Base-by-base conservation (phyloP, 2,113 vertebrate species). In the Tautogolabrus adspersus region DNA sequence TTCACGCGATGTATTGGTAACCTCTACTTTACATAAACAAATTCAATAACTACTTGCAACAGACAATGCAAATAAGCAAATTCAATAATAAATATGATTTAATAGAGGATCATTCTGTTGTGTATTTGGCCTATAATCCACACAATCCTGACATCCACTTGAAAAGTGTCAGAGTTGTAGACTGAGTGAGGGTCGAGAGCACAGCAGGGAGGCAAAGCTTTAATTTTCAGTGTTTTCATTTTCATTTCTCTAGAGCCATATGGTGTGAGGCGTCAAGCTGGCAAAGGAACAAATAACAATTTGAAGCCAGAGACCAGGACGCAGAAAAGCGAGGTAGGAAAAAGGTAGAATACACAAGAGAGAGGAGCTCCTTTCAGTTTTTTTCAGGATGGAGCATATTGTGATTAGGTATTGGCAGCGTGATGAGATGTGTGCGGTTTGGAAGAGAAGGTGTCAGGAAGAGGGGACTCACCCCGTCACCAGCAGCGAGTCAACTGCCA, bases 211-310 rank as follows among this genome's bases (percentile, higher is more conserved):
- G 61, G 70, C 22, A 40, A 81, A 78, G 81, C 75, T 85, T 90
- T 91, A 1, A 81, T 91, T 90, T 88, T 73, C 84, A 82, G 80
- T 26, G 56, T 81, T 89, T 91, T 69, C 51, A 82, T 88, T 91
- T 87, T 71, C 82, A 62, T 66, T 77, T 82, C 85, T 83, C 80
- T 10, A 52, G 65, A 90, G 85, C 85, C 88, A 75, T 90, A 86
- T 78, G 88, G 92, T 87, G 87, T 66, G 49, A 52, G 67, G 84
- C 75, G 40, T 86, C 63, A 83, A 88, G 87, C 86, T 86, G 90
- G 79, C 77, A 68, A 73, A 87, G 85, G 79, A 90, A 89, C 85
- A 90, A 92, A 92, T 90, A 92, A 84, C 81, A 88, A 89, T 89
- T 91, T 85, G 86, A 87, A 78, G 76, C 75, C 68, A 80, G 79